phyloP scores from a whole-genome alignment of 2,888 invertebrate genomes.

The Lithophane leautieri region DNA sequence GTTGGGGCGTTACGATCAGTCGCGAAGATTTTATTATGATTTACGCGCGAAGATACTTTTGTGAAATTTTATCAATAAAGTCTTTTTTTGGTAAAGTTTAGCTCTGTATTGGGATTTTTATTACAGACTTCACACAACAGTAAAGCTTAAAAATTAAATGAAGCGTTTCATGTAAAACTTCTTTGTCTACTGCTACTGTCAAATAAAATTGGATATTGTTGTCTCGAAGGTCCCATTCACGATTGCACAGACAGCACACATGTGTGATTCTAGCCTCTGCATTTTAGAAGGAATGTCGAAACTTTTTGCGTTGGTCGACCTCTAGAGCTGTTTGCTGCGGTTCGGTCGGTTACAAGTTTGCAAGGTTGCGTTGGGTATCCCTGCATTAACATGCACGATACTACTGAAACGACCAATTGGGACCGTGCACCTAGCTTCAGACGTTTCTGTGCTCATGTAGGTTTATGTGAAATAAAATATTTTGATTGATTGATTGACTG shows the following conservation, averaged over 20 bases:
- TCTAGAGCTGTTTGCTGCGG: conserved; percentile 19
- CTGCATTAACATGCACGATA: conserved; percentile 37
- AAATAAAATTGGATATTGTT: conserved; percentile 30
- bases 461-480: too few species aligned
- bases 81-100: not conserved
- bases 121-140: conserved; percentile 2
- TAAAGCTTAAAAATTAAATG: conserved; percentile 5
- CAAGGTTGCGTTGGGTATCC: conserved; percentile 39
- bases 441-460: too few species aligned
- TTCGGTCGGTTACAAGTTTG: conserved; percentile 21
- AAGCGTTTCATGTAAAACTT: conserved; percentile 8
- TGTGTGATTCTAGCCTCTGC: conserved; percentile 6
- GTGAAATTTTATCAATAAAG: conserved; percentile 49
- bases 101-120: conserved; percentile 16
- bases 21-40: conserved; percentile 47
- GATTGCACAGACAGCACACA: conserved; percentile 1
- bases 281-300: conserved; percentile 19
- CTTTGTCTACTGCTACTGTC: not conserved
- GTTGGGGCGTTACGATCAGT: conserved; percentile 27
- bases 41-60: conserved; percentile 45
- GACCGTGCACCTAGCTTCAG: too few species aligned
- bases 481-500: too few species aligned
- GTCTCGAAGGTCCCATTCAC: conserved; percentile 1
- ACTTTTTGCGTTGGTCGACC: conserved; percentile 26
- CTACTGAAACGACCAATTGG: too few species aligned